Base-by-base conservation (phyloP, 2,797 vertebrate genomes). In the Anguilla megastoma region DNA sequence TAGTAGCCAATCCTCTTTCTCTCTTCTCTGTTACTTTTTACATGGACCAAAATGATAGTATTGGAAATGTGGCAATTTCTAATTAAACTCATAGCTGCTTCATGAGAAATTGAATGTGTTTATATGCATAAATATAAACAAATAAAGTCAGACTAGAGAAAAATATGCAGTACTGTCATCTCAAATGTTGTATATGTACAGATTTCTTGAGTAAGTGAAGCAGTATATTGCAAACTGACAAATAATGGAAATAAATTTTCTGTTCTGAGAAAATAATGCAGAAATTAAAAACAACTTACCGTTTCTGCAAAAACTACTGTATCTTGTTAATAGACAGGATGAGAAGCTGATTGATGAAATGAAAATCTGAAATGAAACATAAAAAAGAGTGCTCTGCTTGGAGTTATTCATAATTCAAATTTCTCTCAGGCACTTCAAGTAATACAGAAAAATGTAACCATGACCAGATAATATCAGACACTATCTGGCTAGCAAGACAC, bases 401-500 rank as follows among this genome's bases (percentile, higher is more conserved):
- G 16, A 84, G 85, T 66, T 18, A 63, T n/a, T 86, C 60, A 45
- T 2, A 86, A 71, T 71, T 71, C 21, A 86, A 30, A 74, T 86
- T 71, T 71, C 27, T 41, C 16, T 48, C 36, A 48, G 36, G 21
- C 56, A 66, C 85, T 48, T 1, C 3, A 48, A 9, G 58, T 10
- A 45, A 69, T 27, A n/a, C 21, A 10, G 58, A 50, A 50, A 50
- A 71, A 86, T 48, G 10, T 48, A 50, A 86, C 45, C 10, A 30
- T 69, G 85, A 30, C 63, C 36, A 27, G 63, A 86, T 69, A 74
- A 86, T 7, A 66, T 74, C 85, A 71, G 63, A 30, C 41, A 74
- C 41, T 86, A 21, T 74, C 24, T 69, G 85, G 10, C 41, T 86
- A 48, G 85, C 63, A 48, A 86, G 85, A 86, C 36, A n/a, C 12